Evolutionary conservation across 2,797 vertebrate species (phyloP), one percentile per base, ranked within the genome.

Genomic region (Rhinichthys osculus): DNA sequence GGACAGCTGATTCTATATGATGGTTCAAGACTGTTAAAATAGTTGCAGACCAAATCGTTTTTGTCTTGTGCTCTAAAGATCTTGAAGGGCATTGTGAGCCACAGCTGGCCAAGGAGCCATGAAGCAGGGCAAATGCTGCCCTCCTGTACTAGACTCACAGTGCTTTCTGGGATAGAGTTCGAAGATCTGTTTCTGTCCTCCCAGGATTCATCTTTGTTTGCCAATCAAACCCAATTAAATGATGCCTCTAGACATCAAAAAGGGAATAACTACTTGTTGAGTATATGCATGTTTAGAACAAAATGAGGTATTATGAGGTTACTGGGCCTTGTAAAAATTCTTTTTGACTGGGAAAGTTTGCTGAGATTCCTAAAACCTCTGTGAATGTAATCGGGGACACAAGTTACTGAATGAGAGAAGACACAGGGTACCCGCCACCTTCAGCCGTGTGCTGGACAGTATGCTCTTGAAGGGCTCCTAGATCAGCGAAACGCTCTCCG

Each of bases 381-480:
- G 23, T 54, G 71, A 72, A 77, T 38, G n/a, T 81, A 62, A 66
- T 52, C 8, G 57, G 52, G 74, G 77, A 64, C 35, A 16, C 3
- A 27, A 35, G 17, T 82, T 89, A 95, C 21, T 96, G 97, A 92
- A 99, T 94, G 91, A 97, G 98, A 77, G 98, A 95, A 0, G 97
- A 92, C 85, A 97, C 97, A 2, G 96, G 95, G 93, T 97, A 99
- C 19, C 96, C 94, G 0, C 96, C 96, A 0, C 97, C 96, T 69
- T 99, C 97, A 0, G 97, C 95, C 0, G 98, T 98, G 93, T 99
- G 98, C 93, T 98, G 98, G 7, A 97, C 96, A 0, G 98, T 99
- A 93, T 99, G 98, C 90, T 99, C 98, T 95, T 99, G 98, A 90
- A 99, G 94, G 70, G 98, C 94, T 11, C 95, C 96, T 92, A 99